Evolutionary conservation across 2,113 vertebrate genomes (phyloP), one percentile per base, ranked within the genome.

Genomic region (Chloebia gouldiae): DNA sequence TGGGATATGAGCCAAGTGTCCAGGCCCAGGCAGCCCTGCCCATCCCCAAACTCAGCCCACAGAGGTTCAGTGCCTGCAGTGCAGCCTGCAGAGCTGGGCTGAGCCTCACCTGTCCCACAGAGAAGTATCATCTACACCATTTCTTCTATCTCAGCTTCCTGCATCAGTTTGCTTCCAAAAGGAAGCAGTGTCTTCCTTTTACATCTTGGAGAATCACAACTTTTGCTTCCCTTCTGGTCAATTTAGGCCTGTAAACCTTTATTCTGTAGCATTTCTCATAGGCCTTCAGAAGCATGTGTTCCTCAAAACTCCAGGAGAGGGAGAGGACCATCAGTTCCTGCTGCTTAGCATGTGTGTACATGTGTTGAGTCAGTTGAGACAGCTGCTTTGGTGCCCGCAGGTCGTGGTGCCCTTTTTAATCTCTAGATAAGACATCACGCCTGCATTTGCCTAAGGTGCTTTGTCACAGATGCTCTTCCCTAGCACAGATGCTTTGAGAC

Each of bases 401-500:
- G 53, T 33, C 47, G 1, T 18, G 39, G 57, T 28, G 53, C 40
- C 21, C 21, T 72, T 85, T 91, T 80, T 86, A 63, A 70, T 59
- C 81, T 85, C 63, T 8, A 60, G 84, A 39, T 77, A 59, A 94
- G 64, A 70, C 33, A 83, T 51, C 42, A n/a, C 0, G 1, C 53
- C 81, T 72, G 57, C 28, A 3, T 69, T 68, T 71, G 81, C 83
- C 86, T 70, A 22, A 78, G 80, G 69, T 94, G 44, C 44, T 78
- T 60, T 76, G 30, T 56, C 85, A 50, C 81, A 76, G 54, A 71
- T 89, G 81, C 73, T 70, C 57, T 79, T 61, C 50, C 71, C 59
- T 45, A 47, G 59, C 49, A 59, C 54, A 91, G 84, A 88, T 50
- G 70, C 70, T 92, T 61, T 42, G 73, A 92, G 31, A 69, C 78